Conservation (phyloP, 2,888 invertebrate species). For the Sarcophaga subvicina region DNA sequence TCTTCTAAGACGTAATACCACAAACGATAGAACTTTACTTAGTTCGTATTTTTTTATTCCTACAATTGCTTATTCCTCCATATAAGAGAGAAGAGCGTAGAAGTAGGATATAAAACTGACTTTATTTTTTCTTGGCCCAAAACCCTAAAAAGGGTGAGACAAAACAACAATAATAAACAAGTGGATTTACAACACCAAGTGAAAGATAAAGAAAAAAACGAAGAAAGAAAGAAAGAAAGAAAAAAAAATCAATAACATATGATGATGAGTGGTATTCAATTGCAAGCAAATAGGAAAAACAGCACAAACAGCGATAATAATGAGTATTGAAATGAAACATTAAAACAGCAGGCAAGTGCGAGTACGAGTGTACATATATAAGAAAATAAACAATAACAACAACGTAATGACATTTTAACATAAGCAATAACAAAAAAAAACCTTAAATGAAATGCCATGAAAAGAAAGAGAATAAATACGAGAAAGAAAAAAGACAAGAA, state of each 20-base stretch:
- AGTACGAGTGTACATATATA: too few species aligned
- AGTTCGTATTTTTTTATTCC: slow-evolving; percentile 17
- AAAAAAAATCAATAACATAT: slow-evolving; percentile 79
- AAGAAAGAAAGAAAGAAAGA: slow-evolving; percentile 37
- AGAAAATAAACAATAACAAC: slow-evolving; percentile 17
- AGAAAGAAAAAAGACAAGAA: neutral
- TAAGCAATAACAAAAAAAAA: slow-evolving; percentile 19
- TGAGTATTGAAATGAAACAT: slow-evolving; percentile 26
- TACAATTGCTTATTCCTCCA: slow-evolving; percentile 1
- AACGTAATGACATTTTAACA: slow-evolving; percentile 38
- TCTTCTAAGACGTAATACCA: slow-evolving; percentile 2
- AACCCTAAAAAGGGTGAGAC: slow-evolving; percentile 20
- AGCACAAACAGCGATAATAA: neutral
- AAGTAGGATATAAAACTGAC: slow-evolving; percentile 32
- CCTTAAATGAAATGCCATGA: neutral
- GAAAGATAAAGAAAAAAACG: slow-evolving; percentile 10
- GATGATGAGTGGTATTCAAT: slow-evolving; percentile 71
- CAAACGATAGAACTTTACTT: slow-evolving; percentile 46
- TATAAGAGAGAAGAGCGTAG: neutral
- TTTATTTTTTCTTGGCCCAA: slow-evolving; percentile 34
- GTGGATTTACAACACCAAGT: slow-evolving; percentile 21
- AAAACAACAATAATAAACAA: slow-evolving; percentile 47
- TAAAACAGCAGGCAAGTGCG: slow-evolving; percentile 2
- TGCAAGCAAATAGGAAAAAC: slow-evolving; percentile 39
- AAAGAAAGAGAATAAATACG: slow-evolving; percentile 11